Evolutionary conservation across 1,140 invertebrate genomes (phyloP).

Genomic region (Drosophila guanche): DNA sequence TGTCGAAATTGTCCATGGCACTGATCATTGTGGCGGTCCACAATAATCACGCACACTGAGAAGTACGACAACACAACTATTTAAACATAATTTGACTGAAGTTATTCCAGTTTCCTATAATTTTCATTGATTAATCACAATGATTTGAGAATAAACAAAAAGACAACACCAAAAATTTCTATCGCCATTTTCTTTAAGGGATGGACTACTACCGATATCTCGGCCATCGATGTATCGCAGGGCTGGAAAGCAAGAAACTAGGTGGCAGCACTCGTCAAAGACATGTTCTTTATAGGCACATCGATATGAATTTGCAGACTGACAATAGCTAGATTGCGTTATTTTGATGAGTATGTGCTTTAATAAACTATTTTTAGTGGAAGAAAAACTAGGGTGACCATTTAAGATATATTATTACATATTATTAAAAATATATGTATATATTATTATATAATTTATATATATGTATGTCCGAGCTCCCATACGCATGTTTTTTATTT

Average conservation of each 20-base stretch:
- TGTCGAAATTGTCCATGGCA: conserved; percentile 81
- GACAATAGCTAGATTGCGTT: no score
- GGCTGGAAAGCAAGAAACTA: background rate
- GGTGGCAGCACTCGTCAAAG: no score
- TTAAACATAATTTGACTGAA: conserved; percentile 48
- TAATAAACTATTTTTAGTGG: no score
- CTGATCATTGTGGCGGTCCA: conserved; percentile 72
- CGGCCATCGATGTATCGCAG: conserved; percentile 6
- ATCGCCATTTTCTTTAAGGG: conserved; percentile 57
- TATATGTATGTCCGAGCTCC: no score
- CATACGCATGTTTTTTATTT: no score
- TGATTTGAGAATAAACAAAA: conserved; percentile 52
- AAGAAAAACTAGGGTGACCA: no score
- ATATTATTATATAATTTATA: no score
- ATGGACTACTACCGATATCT: conserved; percentile 35
- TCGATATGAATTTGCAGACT: no score
- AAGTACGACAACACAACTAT: conserved; percentile 43
- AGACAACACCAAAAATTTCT: conserved; percentile 58
- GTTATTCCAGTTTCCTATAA: conserved; percentile 21
- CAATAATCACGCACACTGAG: conserved; percentile 32
- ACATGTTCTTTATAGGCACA: no score
- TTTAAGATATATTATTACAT: no score
- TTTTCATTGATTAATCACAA: conserved; percentile 70
- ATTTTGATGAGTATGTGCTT: no score
- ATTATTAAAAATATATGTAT: no score